Evolutionary conservation across 2,888 invertebrate genomes (phyloP).

Genomic region (Pseudolycoriella hygida): DNA sequence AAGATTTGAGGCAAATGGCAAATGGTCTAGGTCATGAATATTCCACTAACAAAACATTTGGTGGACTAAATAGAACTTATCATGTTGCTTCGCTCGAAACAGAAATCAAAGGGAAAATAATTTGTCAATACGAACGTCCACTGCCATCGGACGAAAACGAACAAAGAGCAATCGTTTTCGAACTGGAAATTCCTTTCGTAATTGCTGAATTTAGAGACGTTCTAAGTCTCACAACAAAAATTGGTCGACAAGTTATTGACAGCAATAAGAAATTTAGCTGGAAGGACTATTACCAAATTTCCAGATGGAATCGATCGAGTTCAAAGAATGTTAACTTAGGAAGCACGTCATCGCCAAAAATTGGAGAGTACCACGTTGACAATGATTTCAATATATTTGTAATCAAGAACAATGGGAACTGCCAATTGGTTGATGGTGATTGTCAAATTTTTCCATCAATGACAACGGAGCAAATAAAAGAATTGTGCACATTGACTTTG

Average conservation of each 20-base stretch:
- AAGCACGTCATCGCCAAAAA: too few species aligned
- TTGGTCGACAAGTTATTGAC: background rate
- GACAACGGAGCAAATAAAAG: too few species aligned
- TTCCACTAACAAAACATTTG: too few species aligned
- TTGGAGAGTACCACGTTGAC: background rate
- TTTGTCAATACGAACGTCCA: background rate
- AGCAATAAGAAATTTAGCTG: background rate
- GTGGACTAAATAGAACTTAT: too few species aligned
- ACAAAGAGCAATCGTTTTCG: background rate
- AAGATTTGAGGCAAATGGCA: background rate
- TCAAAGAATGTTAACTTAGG: background rate
- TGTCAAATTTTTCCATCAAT: too few species aligned
- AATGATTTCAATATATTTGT: background rate
- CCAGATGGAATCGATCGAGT: background rate
- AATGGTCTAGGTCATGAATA: background rate
- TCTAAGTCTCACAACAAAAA: too few species aligned
- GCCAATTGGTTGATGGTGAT: too few species aligned
- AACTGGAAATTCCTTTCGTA: background rate
- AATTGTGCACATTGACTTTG: background rate
- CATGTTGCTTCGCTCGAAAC: too few species aligned
- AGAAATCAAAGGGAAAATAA: background rate
- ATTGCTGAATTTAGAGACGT: constrained; percentile 1
- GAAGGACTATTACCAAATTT: background rate
- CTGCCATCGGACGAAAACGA: background rate
- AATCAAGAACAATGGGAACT: background rate